Evolutionary conservation across 1,140 invertebrate species (phyloP).

Genomic region (Bombus balteatus): DNA sequence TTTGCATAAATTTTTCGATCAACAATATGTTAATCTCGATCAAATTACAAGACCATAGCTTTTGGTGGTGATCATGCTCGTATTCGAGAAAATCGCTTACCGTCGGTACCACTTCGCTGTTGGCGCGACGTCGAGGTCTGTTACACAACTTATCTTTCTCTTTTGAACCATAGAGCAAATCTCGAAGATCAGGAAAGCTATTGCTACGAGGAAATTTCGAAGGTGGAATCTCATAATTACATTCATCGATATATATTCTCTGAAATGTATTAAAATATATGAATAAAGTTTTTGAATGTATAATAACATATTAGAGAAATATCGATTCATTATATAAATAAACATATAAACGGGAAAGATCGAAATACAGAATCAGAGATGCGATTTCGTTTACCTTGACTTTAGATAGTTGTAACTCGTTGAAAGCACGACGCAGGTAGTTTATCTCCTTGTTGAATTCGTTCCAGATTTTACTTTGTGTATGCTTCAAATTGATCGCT

Average conservation of each 20-base stretch:
- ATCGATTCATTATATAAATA: neutral
- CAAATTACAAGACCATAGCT: too few species aligned
- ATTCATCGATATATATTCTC: constrained; percentile 80
- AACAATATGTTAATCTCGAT: too few species aligned
- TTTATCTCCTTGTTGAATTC: constrained; percentile 90
- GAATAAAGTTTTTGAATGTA: neutral
- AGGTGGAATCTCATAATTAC: constrained; percentile 74
- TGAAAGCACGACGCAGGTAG: constrained; percentile 88
- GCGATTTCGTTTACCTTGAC: constrained; percentile 85
- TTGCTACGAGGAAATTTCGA: constrained; percentile 76
- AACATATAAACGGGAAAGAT: too few species aligned
- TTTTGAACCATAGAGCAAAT: constrained; percentile 72
- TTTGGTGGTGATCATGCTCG: too few species aligned
- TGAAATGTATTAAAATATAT: constrained; percentile 43
- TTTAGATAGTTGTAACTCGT: constrained; percentile 90
- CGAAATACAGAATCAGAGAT: neutral
- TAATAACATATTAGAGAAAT: neutral
- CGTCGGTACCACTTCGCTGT: constrained; percentile 80
- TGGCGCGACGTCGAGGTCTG: constrained; percentile 77
- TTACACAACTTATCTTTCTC: constrained; percentile 66
- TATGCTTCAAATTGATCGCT: constrained; percentile 88
- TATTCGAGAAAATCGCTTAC: constrained; percentile 59
- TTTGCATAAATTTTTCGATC: too few species aligned
- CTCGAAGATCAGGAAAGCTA: constrained; percentile 79
- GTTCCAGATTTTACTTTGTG: constrained; percentile 90